Evolutionary conservation across 2,888 invertebrate species (phyloP).

Genomic region (Adelognathus sp.): DNA sequence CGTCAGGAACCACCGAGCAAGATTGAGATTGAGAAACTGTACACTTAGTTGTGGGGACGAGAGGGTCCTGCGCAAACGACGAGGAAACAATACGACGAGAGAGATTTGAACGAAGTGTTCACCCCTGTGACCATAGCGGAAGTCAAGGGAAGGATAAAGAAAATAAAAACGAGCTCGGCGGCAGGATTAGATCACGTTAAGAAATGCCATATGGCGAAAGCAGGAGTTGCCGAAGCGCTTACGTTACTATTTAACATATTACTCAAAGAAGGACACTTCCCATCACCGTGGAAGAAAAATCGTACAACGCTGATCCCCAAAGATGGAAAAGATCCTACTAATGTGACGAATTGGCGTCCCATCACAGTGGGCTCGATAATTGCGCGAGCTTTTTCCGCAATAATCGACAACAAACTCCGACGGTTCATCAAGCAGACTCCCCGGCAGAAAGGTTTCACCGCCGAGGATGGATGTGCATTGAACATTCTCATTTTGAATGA

Average conservation of each 20-base stretch:
- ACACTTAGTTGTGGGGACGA: slow-evolving; percentile 66
- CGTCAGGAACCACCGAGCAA: not conserved
- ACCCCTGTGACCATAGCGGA: slow-evolving; percentile 50
- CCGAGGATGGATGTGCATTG: slow-evolving; percentile 63
- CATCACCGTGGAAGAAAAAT: slow-evolving; percentile 68
- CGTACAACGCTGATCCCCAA: slow-evolving; percentile 73
- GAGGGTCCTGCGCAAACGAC: slow-evolving; percentile 36
- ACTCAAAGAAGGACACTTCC: not conserved
- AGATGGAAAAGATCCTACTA: slow-evolving; percentile 66
- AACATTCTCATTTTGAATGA: slow-evolving; percentile 52
- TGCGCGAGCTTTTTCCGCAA: slow-evolving; percentile 67
- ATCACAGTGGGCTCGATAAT: slow-evolving; percentile 72
- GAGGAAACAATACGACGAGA: not conserved
- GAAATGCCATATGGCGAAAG: slow-evolving; percentile 47
- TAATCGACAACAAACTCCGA: slow-evolving; percentile 68
- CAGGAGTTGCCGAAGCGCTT: not conserved
- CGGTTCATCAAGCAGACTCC: slow-evolving; percentile 54
- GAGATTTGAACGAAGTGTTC: too few relatives aligned
- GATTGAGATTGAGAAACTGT: slow-evolving; percentile 60
- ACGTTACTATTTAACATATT: slow-evolving; percentile 30
- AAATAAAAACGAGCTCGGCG: slow-evolving; percentile 58
- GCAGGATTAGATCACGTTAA: slow-evolving; percentile 65
- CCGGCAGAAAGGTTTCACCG: slow-evolving; percentile 73
- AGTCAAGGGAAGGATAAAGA: slow-evolving; percentile 49
- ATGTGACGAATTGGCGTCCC: slow-evolving; percentile 70